These are phyloP conservation scores for Ammodramus savannarum DNA, from an alignment of 2,113 vertebrate species.

Conservation along the genomic window DNA sequence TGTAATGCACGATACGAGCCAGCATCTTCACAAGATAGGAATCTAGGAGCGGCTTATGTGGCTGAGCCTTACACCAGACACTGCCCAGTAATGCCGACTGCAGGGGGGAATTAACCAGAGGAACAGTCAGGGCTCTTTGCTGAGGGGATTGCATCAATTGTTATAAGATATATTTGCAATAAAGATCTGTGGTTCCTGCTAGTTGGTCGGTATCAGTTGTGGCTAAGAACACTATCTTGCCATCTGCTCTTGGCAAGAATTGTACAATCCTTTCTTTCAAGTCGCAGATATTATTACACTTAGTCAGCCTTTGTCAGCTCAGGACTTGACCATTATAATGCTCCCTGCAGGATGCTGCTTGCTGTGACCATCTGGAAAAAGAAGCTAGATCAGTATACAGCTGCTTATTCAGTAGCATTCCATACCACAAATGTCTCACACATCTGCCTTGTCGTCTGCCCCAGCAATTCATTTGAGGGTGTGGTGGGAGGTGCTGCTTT, in stretches of 20 bases:
- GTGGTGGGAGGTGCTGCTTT: not conserved
- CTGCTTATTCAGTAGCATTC: slow-evolving; percentile 48
- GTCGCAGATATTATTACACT: slow-evolving; percentile 58
- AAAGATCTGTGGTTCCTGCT: slow-evolving; percentile 43
- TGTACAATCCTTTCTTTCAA: slow-evolving; percentile 48
- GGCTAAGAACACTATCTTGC: slow-evolving; percentile 46
- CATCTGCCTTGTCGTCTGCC: slow-evolving; percentile 3
- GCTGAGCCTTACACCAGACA: slow-evolving; percentile 47
- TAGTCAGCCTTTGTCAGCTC: slow-evolving; percentile 57
- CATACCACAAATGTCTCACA: not conserved
- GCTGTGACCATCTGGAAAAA: slow-evolving; percentile 37
- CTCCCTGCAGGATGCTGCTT: slow-evolving; percentile 43
- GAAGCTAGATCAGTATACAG: not conserved
- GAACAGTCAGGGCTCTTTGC: slow-evolving; percentile 41
- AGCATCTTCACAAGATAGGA: slow-evolving; percentile 31
- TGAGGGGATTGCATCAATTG: slow-evolving; percentile 43
- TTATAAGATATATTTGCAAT: slow-evolving; percentile 29
- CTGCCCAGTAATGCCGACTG: not conserved
- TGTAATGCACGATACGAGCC: slow-evolving; percentile 10
- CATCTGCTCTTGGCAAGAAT: slow-evolving; percentile 48
- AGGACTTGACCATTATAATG: slow-evolving; percentile 35
- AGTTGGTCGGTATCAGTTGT: not conserved
- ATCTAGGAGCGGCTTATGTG: slow-evolving; percentile 50
- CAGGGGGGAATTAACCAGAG: slow-evolving; percentile 19
- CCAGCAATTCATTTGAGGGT: not conserved